Evolutionary conservation across 2,888 invertebrate species (phyloP).

Genomic region (Gortyna flavago): DNA sequence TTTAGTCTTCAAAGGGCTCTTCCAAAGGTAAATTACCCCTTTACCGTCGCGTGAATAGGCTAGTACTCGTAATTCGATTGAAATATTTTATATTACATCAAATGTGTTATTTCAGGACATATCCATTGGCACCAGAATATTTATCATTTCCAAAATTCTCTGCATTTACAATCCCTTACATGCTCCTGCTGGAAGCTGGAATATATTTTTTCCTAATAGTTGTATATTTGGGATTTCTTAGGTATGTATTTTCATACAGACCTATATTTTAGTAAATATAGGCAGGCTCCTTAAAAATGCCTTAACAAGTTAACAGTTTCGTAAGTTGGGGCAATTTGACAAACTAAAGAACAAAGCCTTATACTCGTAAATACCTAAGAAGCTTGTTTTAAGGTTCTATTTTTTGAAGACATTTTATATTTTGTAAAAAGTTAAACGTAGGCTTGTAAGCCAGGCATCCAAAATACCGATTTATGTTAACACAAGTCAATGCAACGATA

Average conservation of each 20-base stretch:
- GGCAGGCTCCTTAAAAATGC: background rate
- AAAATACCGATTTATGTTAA: background rate
- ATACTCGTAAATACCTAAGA: too few species aligned
- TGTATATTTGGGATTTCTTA: slow-evolving; percentile 78
- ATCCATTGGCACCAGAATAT: slow-evolving; percentile 89
- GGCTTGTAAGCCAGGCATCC: background rate
- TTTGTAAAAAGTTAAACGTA: background rate
- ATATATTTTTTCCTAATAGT: slow-evolving; percentile 73
- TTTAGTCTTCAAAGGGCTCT: slow-evolving; percentile 91
- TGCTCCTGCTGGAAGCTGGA: slow-evolving; percentile 75
- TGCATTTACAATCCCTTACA: slow-evolving; percentile 78
- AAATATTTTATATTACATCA: background rate
- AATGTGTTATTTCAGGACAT: slow-evolving; percentile 84
- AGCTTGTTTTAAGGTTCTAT: background rate
- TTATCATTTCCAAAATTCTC: slow-evolving; percentile 81
- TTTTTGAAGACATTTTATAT: background rate
- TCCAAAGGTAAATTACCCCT: slow-evolving; percentile 67
- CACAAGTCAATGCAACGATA: background rate
- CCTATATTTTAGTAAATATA: too few species aligned
- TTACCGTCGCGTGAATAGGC: background rate
- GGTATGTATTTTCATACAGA: slow-evolving; percentile 66
- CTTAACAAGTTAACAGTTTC: background rate
- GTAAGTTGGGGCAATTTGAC: background rate
- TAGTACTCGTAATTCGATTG: background rate
- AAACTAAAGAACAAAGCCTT: too few species aligned